Conservation (phyloP, 2,113 vertebrate species). For the Macrotus californicus region DNA sequence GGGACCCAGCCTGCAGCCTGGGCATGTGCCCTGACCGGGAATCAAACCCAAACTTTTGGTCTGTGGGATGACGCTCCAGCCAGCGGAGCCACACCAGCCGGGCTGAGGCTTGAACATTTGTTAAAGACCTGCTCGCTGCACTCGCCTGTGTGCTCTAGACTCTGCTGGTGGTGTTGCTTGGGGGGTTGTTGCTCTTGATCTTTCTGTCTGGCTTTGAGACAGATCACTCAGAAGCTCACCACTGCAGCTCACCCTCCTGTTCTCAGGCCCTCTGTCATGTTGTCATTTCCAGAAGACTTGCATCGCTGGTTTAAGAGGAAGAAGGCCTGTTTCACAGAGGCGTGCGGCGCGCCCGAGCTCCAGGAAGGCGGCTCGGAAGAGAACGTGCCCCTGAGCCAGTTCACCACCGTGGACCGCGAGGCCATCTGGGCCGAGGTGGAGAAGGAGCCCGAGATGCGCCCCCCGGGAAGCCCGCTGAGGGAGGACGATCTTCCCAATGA, state of each 20-base stretch:
- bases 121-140: not conserved
- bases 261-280: not conserved
- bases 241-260: not conserved
- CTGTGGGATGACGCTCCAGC: no score
- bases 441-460: constrained; percentile 78
- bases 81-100: no score
- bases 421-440: constrained; percentile 93
- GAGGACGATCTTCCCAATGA: constrained; percentile 61
- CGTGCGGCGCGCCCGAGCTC: constrained; percentile 49
- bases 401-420: constrained; percentile 90
- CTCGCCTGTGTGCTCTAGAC: not conserved
- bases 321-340: constrained; percentile 74
- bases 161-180: fast-evolving
- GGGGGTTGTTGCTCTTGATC: not conserved
- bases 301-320: constrained; percentile 78
- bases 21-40: no score
- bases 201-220: not conserved
- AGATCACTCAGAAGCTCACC: not conserved
- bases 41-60: no score
- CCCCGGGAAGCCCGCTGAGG: not conserved
- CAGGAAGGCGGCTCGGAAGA: constrained; percentile 78
- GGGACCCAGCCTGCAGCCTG: no score
- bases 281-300: constrained; percentile 69
- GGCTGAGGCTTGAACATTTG: not conserved
- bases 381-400: constrained; percentile 76